Evolutionary conservation across 2,113 vertebrate genomes (phyloP).

Genomic region (Silurus glanis): DNA sequence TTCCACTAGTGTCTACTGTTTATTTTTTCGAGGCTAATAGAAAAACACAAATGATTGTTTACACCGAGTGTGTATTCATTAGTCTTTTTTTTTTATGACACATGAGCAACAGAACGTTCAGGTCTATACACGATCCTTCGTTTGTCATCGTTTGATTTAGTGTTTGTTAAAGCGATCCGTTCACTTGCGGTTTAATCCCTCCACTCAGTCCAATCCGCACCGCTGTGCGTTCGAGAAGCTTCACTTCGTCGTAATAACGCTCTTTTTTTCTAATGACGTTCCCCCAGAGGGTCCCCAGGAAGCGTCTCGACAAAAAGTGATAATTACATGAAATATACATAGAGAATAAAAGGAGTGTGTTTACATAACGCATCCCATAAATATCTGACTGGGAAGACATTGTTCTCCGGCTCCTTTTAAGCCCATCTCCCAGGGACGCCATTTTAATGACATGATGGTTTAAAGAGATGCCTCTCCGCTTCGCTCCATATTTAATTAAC

Average conservation of each 20-base stretch:
- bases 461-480: slow-evolving; percentile 97
- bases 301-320: slow-evolving; percentile 92
- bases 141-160: not conserved
- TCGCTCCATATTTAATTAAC: slow-evolving; percentile 99
- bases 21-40: not conserved
- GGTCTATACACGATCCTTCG: not conserved
- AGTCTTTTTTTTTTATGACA: slow-evolving; percentile 3
- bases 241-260: slow-evolving; percentile 65
- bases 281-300: slow-evolving; percentile 89
- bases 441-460: slow-evolving; percentile 99
- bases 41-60: not conserved
- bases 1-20: not conserved
- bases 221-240: slow-evolving; percentile 47
- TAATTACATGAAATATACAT: slow-evolving; percentile 99
- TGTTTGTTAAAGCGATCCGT: not conserved
- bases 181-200: slow-evolving; percentile 25
- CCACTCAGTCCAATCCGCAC: slow-evolving; percentile 25
- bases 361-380: slow-evolving; percentile 99
- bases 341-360: slow-evolving; percentile 96
- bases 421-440: slow-evolving; percentile 91
- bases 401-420: slow-evolving; percentile 96
- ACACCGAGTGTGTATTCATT: not conserved
- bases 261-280: slow-evolving; percentile 92
- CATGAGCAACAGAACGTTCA: not conserved
- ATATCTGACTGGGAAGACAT: slow-evolving; percentile 99